Base-by-base conservation (phyloP, 2,797 vertebrate genomes). In the Apodemus agrarius region DNA sequence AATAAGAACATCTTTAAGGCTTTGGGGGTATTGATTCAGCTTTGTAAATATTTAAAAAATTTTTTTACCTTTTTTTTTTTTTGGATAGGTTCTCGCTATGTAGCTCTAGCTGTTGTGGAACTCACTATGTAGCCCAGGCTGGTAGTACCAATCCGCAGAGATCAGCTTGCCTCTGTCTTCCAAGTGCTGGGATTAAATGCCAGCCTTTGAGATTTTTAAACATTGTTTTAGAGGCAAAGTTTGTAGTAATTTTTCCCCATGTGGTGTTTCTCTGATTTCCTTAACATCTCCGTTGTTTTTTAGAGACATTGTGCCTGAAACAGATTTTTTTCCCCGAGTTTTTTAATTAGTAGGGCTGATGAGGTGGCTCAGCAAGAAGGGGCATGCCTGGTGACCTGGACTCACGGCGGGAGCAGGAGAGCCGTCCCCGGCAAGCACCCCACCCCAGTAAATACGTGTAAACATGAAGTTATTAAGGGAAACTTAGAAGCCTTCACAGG, bases 251-350 rank as follows among this genome's bases (percentile, higher is more conserved):
- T 84, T 84, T 46, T 46, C 86, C 29, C 81, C 29, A 67, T 90
- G 57, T 1, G 9, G 31, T 37, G 24, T 96, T 74, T 57, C 82
- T 69, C 37, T 76, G 67, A 79, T 95, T 92, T 94, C 81, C 34
- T 95, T 67, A 90, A 43, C 81, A 29, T 72, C 29, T 69, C 57
- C 21, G 40, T 57, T 69, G 85, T 74, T 49, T 80, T 46, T 82
- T 52, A 54, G 34, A 88, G 24, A 61, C 67, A 86, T 19, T 82
- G 17, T 84, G 17, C 59, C 59, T 84, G 26, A 92, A 87, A 87
- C 86, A 49, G 24, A n/a, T 88, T 74, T 94, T 94, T 96, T 92
- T 93, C 16, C 57, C 52, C 37, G 65, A 74, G n/a, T 82, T 63
- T 59, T 86, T 49, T 52, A 49, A 69, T 52, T 37, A 26, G 16